Base-by-base conservation (phyloP, 2,888 invertebrate species). In the Drosophila longiperda region DNA sequence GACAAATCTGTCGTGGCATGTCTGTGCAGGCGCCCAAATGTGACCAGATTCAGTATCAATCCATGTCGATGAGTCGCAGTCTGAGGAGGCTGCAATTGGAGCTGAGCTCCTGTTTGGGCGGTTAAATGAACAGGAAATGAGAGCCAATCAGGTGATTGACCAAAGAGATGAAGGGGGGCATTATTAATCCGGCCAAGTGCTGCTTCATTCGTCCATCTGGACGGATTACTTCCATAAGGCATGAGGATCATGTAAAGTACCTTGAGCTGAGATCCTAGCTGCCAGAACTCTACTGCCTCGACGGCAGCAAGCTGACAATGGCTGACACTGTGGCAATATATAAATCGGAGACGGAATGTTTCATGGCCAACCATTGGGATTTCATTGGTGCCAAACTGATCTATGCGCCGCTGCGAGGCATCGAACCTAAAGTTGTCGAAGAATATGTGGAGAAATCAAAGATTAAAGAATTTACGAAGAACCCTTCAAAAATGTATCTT, bases 301-400 rank as follows among this genome's bases (percentile, higher is more conserved):
- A 96, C 63, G 96, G 96, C 0, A 6, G 94, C 93, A 0, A 78
- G 83, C 0, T 95, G 95, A 73, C 93, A 92, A 6, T 91, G 92
- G 1, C 29, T 94, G 94, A 96, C 42, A 94, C 95, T 0, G 94
- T 95, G 0, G 92, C 93, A 65, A 92, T 95, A 3, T 96, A 95
- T 67, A 94, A 94, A 71, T 93, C 94, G 65, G 92, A 94, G 0
- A 93, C 95, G 3, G 93, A 95, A 1, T 93, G 93, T 66, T 97
- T 96, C 80, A 91, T 93, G 50, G 89, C 87, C 3, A 94, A 94
- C 29, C 92, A 96, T 91, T 95, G 95, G 0, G 95, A 95, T 70
- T 96, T 96, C 74, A 91, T 95, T 54, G 96, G 96, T 0, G 94
- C 94, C 0, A 96, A 95, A 90, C 77, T 96, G 3, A 96, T 97